Conservation (phyloP, 2,888 invertebrate species). For the Metellina segmentata region DNA sequence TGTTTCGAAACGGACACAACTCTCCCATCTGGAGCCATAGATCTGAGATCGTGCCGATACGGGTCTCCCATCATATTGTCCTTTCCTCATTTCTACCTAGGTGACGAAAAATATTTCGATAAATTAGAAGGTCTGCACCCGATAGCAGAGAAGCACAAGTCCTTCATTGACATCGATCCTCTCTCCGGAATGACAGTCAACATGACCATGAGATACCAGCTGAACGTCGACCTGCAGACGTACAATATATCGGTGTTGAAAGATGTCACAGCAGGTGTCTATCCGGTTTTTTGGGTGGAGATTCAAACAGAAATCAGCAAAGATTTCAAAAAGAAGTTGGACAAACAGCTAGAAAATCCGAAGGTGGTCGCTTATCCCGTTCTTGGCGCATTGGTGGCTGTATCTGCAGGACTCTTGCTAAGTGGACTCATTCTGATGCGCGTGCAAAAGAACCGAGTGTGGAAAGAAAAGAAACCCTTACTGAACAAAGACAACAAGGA, state of each 20-base stretch:
- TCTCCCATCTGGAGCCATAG: conserved; percentile 66
- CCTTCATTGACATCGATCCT: conserved; percentile 93
- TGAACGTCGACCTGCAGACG: conserved; percentile 46
- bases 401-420: background rate
- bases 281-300: conserved; percentile 68
- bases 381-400: conserved; percentile 16
- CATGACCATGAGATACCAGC: conserved; percentile 46
- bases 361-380: conserved; percentile 16
- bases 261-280: conserved; percentile 29
- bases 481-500: background rate
- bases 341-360: background rate
- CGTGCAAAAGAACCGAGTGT: background rate
- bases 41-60: conserved; percentile 73
- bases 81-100: conserved; percentile 68
- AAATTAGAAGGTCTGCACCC: conserved; percentile 47
- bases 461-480: background rate
- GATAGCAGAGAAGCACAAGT: conserved; percentile 83
- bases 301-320: conserved; percentile 15
- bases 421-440: background rate
- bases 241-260: background rate
- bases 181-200: conserved; percentile 82
- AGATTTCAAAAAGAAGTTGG: conserved; percentile 32
- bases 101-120: conserved; percentile 7
- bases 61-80: conserved; percentile 75
- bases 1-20: conserved; percentile 59